A percentile compares a stretch with the other conserved stretches of the same genome.
phyloP scores from a whole-genome alignment of 1,140 invertebrate genomes.

The Melanaphis sacchari region DNA sequence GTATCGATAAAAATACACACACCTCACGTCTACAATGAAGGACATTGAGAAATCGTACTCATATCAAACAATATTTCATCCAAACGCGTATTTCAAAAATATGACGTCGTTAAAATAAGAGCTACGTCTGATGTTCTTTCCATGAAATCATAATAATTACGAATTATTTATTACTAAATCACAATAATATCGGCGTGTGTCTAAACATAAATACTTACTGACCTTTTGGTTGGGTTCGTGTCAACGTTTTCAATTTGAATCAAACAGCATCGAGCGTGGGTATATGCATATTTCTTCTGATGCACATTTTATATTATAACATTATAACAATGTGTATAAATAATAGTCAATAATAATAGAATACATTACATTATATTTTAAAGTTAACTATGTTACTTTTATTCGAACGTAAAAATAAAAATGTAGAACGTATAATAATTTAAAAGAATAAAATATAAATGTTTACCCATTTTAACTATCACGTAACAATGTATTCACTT shows the following conservation, averaged over 20 bases:
- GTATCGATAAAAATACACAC: background rate
- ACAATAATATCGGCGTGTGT: background rate
- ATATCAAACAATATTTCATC: background rate
- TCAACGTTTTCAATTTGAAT: background rate
- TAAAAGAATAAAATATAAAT: background rate
- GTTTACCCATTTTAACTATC: background rate
- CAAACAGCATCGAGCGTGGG: background rate
- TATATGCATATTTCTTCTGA: background rate
- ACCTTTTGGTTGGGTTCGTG: background rate
- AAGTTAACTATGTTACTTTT: background rate
- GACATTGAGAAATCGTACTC: background rate
- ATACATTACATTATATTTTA: background rate
- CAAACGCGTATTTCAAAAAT: background rate
- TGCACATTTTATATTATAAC: background rate
- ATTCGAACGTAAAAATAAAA: background rate
- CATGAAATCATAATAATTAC: background rate
- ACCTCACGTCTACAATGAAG: background rate
- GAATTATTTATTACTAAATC: background rate
- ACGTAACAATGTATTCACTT: background rate
- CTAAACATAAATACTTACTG: background rate
- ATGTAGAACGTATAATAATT: background rate
- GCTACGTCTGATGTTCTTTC: background rate
- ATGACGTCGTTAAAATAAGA: background rate
- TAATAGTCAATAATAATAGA: background rate
- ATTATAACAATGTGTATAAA: background rate